Percentiles rank a stretch among this genome's conserved stretches.
Evolutionary conservation across 2,797 vertebrate genomes (phyloP).

Genomic region (Gadopsis marmoratus): DNA sequence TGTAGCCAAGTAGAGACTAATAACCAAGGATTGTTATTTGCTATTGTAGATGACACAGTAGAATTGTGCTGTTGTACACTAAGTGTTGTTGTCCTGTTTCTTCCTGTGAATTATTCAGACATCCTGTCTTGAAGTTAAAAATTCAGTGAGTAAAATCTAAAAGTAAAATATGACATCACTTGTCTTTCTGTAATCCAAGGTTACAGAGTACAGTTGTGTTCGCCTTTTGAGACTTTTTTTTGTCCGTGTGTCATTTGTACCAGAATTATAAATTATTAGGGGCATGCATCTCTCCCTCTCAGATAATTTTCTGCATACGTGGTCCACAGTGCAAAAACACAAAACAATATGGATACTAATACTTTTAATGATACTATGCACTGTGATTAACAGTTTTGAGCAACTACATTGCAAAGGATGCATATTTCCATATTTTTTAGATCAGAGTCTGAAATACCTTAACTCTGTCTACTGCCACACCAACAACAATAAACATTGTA

Average conservation of each 20-base stretch:
- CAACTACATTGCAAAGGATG: neutral
- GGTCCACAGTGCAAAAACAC: neutral
- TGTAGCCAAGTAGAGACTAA: slow-evolving; percentile 22
- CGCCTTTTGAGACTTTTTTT: neutral
- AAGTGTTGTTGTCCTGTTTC: slow-evolving; percentile 51
- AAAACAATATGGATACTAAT: neutral
- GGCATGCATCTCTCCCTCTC: neutral
- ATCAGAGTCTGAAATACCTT: neutral
- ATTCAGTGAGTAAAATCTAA: slow-evolving; percentile 34
- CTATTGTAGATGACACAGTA: slow-evolving; percentile 14
- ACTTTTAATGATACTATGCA: too few species aligned
- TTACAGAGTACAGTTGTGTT: neutral
- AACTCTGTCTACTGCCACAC: neutral
- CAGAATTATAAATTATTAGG: neutral
- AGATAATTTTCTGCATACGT: neutral
- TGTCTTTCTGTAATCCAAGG: slow-evolving; percentile 25
- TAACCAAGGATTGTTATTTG: slow-evolving; percentile 29
- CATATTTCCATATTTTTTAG: neutral
- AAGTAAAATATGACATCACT: slow-evolving; percentile 37
- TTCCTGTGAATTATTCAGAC: slow-evolving; percentile 57
- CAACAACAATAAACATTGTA: neutral
- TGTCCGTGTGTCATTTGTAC: neutral
- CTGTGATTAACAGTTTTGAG: neutral
- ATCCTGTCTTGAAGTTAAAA: slow-evolving; percentile 32
- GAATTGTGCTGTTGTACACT: slow-evolving; percentile 28